phyloP scores from a whole-genome alignment of 2,888 invertebrate genomes.

The Stenoptilia bipunctidactyla region DNA sequence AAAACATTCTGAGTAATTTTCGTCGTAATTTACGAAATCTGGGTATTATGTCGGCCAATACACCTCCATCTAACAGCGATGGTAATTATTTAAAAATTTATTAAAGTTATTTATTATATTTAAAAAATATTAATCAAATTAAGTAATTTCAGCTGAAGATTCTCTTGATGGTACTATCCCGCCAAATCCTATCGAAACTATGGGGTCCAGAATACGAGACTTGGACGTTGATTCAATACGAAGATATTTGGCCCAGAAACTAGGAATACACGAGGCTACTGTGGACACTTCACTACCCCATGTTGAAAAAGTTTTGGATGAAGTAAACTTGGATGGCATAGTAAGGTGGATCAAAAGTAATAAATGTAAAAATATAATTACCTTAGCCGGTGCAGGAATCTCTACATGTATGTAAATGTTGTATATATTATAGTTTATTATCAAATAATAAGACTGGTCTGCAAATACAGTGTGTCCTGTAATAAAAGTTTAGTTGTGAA shows the following conservation, averaged over 20 bases:
- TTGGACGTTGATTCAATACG: constrained; percentile 75
- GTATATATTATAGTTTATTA: too few species aligned
- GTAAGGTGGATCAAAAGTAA: constrained; percentile 72
- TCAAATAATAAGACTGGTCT: too few species aligned
- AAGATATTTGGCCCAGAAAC: constrained; percentile 75
- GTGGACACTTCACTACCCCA: constrained; percentile 30
- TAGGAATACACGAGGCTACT: constrained; percentile 67
- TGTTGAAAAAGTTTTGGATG: constrained; percentile 71
- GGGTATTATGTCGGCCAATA: constrained; percentile 58
- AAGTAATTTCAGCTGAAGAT: constrained; percentile 36
- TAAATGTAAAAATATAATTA: constrained; percentile 87
- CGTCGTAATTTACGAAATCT: constrained; percentile 50
- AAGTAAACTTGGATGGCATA: constrained; percentile 81
- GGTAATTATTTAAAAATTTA: too few species aligned
- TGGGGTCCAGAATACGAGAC: constrained; percentile 47
- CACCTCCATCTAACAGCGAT: constrained; percentile 54
- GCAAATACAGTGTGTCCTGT: too few species aligned
- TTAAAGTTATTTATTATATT: too few species aligned
- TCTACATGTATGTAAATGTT: constrained; percentile 95
- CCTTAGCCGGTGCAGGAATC: constrained; percentile 96
- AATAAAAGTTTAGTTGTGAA: constrained; percentile 9
- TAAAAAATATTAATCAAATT: constrained; percentile 4
- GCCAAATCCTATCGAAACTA: constrained; percentile 47
- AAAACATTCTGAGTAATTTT: constrained; percentile 43
- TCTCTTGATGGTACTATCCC: constrained; percentile 34